phyloP scores from a whole-genome alignment of 2,113 vertebrate species.

The Pomatorhinus ruficollis region DNA sequence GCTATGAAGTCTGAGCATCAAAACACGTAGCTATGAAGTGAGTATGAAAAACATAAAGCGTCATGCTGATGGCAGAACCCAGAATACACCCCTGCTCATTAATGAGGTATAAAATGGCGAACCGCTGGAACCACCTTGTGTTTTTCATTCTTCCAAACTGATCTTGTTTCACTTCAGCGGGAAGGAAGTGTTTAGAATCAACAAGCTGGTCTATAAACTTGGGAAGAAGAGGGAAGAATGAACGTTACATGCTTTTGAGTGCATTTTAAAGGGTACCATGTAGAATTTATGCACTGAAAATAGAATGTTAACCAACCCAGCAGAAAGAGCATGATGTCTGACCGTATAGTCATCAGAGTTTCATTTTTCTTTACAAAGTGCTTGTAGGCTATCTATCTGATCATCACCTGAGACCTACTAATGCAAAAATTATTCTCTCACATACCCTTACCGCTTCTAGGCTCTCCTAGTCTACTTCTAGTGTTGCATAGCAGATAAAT shows the following conservation, averaged over 20 bases:
- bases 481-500: slow-evolving; percentile 29
- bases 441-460: slow-evolving; percentile 30
- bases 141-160: not conserved
- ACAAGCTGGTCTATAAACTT: not conserved
- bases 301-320: slow-evolving; percentile 57
- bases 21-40: not conserved
- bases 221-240: not conserved
- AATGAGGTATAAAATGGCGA: not conserved
- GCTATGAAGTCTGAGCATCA: not conserved
- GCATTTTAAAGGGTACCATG: slow-evolving; percentile 47
- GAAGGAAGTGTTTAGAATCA: not conserved
- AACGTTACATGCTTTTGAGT: slow-evolving; percentile 46
- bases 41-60: not conserved
- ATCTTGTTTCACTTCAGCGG: not conserved
- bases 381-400: slow-evolving; percentile 45
- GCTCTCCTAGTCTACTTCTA: slow-evolving; percentile 42
- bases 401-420: slow-evolving; percentile 56
- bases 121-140: not conserved
- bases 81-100: not conserved
- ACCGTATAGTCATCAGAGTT: slow-evolving; percentile 57
- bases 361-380: slow-evolving; percentile 64
- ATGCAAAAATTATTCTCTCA: slow-evolving; percentile 61
- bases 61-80: not conserved
- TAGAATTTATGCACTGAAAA: slow-evolving; percentile 62
- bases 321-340: slow-evolving; percentile 68